A percentile compares a stretch with the other conserved stretches of the same genome.
Conservation (phyloP, 2,888 invertebrate genomes). For the Xylota sylvarum region DNA sequence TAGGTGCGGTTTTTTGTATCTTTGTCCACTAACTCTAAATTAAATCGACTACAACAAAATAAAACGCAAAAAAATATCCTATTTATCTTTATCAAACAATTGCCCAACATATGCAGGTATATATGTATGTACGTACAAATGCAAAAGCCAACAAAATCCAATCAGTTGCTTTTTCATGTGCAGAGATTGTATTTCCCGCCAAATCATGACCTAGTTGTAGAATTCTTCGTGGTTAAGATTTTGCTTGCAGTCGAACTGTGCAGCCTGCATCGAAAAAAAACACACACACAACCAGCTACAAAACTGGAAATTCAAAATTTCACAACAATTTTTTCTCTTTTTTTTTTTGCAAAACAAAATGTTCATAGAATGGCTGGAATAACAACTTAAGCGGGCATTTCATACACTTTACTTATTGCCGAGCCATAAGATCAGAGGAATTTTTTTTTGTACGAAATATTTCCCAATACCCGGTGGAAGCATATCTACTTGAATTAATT, state of each 20-base stretch:
- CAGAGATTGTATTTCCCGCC: conserved; percentile 46
- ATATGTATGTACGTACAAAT: not conserved
- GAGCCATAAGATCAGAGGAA: conserved; percentile 41
- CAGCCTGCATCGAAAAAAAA: conserved; percentile 33
- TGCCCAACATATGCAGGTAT: conserved; percentile 23
- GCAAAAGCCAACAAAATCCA: conserved; percentile 18
- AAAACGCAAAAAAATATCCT: conserved; percentile 11
- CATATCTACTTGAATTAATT: conserved; percentile 20
- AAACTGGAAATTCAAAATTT: conserved; percentile 73
- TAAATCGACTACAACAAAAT: not conserved
- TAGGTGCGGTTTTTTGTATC: not conserved
- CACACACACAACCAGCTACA: conserved; percentile 25
- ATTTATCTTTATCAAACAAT: conserved; percentile 24
- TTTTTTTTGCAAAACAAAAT: conserved; percentile 63
- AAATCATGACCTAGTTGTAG: conserved; percentile 73
- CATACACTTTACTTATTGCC: conserved; percentile 35
- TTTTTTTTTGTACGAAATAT: conserved; percentile 21
- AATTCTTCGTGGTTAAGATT: conserved; percentile 70
- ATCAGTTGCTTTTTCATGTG: conserved; percentile 57
- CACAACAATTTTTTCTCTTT: conserved; percentile 36
- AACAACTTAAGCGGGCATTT: conserved; percentile 58
- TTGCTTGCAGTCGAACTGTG: conserved; percentile 38
- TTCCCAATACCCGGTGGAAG: conserved; percentile 53
- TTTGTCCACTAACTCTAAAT: not conserved
- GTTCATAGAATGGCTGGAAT: conserved; percentile 70